Conservation (phyloP, 2,888 invertebrate species). For the Octodonta nipae region DNA sequence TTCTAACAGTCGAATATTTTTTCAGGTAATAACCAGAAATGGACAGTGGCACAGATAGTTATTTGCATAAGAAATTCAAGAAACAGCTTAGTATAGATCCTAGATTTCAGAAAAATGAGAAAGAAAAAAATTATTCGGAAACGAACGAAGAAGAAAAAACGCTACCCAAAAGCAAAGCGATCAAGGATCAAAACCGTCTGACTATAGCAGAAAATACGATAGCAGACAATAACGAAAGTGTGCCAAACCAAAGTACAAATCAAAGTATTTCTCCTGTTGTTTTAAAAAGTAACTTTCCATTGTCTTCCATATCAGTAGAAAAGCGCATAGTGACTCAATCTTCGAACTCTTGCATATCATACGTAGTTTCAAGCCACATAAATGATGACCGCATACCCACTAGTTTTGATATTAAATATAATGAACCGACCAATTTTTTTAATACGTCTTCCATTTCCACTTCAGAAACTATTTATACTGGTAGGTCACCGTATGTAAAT, state of each 20-base stretch:
- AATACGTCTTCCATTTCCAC: conserved; percentile 31
- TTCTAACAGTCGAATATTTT: too few relatives aligned
- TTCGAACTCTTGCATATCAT: conserved; percentile 32
- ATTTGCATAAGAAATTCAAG: conserved; percentile 87
- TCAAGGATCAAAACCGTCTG: conserved; percentile 9
- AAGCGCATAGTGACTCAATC: conserved; percentile 25
- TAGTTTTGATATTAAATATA: conserved; percentile 30
- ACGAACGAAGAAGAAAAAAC: conserved; percentile 25
- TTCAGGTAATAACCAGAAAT: conserved; percentile 23
- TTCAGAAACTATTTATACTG: too few relatives aligned
- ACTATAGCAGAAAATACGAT: conserved; percentile 10
- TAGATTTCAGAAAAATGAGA: conserved; percentile 20
- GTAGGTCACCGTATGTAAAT: too few relatives aligned
- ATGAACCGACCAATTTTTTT: conserved; percentile 21
- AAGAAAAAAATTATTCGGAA: conserved; percentile 24
- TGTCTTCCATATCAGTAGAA: conserved; percentile 35
- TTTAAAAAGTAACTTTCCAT: conserved; percentile 15
- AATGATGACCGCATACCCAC: conserved; percentile 17
- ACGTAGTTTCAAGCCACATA: conserved; percentile 25
- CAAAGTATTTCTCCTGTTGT: conserved; percentile 9
- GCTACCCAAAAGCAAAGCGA: conserved; percentile 15
- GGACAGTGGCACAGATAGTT: conserved; percentile 42
- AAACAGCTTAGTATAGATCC: conserved; percentile 56
- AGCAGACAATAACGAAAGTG: conserved; percentile 24
- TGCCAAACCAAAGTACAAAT: conserved; percentile 35